These are phyloP conservation scores for Hipposideros armiger DNA, from an alignment of 2,113 vertebrate species.

Conservation along the genomic window DNA sequence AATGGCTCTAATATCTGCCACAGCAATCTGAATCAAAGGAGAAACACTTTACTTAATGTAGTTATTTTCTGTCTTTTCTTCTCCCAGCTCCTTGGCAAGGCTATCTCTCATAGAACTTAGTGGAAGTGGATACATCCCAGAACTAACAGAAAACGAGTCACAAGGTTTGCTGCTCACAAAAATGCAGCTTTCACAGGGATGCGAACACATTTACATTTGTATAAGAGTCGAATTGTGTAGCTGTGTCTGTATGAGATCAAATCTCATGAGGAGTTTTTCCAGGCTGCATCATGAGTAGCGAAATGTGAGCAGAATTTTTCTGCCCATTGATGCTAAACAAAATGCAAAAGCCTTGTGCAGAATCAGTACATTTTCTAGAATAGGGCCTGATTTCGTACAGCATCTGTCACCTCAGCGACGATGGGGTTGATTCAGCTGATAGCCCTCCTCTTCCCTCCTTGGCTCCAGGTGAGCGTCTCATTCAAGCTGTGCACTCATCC, in stretches of 20 bases:
- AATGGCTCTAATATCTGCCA: neutral
- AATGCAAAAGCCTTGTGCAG: neutral
- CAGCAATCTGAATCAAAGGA: neutral
- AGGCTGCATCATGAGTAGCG: neutral
- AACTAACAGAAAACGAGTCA: constrained; percentile 15
- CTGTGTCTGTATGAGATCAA: neutral
- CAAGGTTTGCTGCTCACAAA: neutral
- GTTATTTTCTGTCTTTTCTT: constrained; percentile 27
- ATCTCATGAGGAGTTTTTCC: neutral
- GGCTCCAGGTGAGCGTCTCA: neutral
- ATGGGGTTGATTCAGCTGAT: neutral
- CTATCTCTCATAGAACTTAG: neutral
- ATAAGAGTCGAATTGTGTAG: neutral
- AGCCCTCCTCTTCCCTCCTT: neutral
- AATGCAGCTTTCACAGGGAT: neutral
- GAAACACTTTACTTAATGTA: neutral
- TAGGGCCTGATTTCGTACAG: neutral
- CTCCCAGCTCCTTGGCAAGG: neutral
- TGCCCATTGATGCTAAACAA: neutral
- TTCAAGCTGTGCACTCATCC: neutral
- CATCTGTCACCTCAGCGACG: neutral
- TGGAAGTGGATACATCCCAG: neutral
- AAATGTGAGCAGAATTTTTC: neutral
- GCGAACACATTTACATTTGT: constrained; percentile 16
- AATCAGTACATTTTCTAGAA: neutral